Evolutionary conservation across 2,888 invertebrate genomes (phyloP).

Genomic region (Zhengitettix transpicula): DNA sequence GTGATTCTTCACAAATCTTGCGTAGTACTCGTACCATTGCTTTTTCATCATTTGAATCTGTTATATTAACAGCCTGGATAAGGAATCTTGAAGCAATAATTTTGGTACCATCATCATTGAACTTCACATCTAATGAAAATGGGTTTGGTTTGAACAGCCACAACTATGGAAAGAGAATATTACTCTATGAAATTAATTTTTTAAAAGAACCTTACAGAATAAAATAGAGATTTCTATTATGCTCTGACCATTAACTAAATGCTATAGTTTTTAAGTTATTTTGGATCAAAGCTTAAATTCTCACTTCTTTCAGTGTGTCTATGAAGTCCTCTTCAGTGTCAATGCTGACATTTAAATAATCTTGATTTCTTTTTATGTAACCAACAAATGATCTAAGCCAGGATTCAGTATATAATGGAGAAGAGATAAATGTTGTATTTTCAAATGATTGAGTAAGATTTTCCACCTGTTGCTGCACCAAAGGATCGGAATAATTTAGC

Average conservation of each 20-base stretch:
- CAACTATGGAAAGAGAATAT: constrained; percentile 30
- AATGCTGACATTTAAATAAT: constrained; percentile 60
- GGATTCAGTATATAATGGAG: constrained; percentile 68
- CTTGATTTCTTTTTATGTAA: constrained; percentile 56
- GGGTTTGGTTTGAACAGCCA: constrained; percentile 67
- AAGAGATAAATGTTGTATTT: constrained; percentile 55
- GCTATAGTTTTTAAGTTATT: background rate
- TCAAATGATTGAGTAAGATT: constrained; percentile 59
- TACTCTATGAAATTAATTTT: too few relatives aligned
- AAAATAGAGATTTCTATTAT: too few relatives aligned
- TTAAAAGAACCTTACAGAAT: too few relatives aligned
- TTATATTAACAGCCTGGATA: constrained; percentile 76
- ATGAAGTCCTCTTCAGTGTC: constrained; percentile 57
- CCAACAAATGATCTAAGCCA: constrained; percentile 72
- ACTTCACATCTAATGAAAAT: constrained; percentile 69
- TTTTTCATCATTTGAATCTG: constrained; percentile 78
- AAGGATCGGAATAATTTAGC: constrained; percentile 65
- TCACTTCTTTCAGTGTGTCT: constrained; percentile 53
- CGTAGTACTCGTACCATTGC: constrained; percentile 75
- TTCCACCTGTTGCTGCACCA: constrained; percentile 61
- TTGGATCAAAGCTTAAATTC: constrained; percentile 5
- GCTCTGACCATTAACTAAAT: background rate
- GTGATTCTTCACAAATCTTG: constrained; percentile 54
- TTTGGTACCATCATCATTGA: constrained; percentile 53
- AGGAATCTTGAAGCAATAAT: constrained; percentile 73